Evolutionary conservation across 2,797 vertebrate genomes (phyloP), one percentile per base, ranked within the genome.

Genomic region (Cheirogaleus major): DNA sequence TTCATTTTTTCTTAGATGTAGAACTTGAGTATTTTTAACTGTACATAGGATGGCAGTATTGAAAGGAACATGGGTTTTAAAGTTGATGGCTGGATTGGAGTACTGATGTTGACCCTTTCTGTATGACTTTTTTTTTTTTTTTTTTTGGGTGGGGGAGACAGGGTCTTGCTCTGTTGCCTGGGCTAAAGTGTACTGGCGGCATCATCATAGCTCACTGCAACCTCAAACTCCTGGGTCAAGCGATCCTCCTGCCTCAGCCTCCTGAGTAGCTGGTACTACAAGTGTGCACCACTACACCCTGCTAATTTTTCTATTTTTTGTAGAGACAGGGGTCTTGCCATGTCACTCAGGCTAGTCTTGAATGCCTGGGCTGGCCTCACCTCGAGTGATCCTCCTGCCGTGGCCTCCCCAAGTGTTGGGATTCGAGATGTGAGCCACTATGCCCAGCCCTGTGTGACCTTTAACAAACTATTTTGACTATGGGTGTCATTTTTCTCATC

Each of bases 401-500:
- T n/a, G 32, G 32, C 63, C 32, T 65, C 63, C 63, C 63, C 15
- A 65, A 65, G 32, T 65, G 15, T 32, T 65, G 32, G 8, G 63
- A 65, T 18, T 65, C n/a, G 7, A 65, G 63, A 7, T 32, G 8
- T 65, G 15, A 65, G 63, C 63, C 32, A 65, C 17, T n/a, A 18
- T n/a, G 57, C 63, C 32, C 32, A 65, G 32, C 32, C n/a, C 32
- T 65, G 10, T n/a, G 32, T 59, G 41, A 35, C 22, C 5, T 75
- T 91, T 65, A 79, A 65, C 73, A 81, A 63, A 89, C 69, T n/a
- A 27, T 48, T 59, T 94, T 78, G 55, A 55, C 5, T n/a, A 0
- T 78, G 67, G 87, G 27, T 18, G 9, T 93, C 32, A 52, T 79
- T 83, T 92, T 95, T 85, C 72, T 94, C 50, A 32, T 86, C 43